phyloP scores from a whole-genome alignment of 2,888 invertebrate species.

The Azorinus chamasolen region DNA sequence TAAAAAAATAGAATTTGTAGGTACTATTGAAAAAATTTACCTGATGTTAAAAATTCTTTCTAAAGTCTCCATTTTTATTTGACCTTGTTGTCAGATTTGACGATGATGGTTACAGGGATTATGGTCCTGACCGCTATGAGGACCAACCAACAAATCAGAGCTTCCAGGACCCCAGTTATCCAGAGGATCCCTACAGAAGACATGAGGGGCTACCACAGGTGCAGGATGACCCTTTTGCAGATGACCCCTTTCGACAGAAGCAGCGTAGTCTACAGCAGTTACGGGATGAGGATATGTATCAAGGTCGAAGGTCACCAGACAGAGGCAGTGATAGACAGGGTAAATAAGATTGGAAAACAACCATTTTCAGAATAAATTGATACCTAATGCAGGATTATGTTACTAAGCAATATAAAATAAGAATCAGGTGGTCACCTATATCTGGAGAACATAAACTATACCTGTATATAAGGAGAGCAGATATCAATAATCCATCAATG shows the following conservation, averaged over 20 bases:
- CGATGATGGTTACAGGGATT: constrained; percentile 58
- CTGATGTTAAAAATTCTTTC: no score
- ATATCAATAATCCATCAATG: no score
- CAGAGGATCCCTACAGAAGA: constrained; percentile 58
- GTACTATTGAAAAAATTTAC: no score
- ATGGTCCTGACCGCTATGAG: constrained; percentile 61
- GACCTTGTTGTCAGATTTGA: constrained; percentile 33
- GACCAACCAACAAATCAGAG: constrained; percentile 61
- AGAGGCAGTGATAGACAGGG: no score
- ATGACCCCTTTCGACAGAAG: constrained; percentile 79
- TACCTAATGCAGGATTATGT: no score
- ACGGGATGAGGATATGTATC: constrained; percentile 67
- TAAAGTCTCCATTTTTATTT: no score
- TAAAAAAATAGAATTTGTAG: no score
- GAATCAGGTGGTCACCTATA: no score
- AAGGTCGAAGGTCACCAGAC: constrained; percentile 62
- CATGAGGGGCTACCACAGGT: constrained; percentile 80
- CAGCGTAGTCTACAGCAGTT: constrained; percentile 59
- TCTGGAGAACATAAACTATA: no score
- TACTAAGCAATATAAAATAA: no score
- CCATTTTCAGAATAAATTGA: no score
- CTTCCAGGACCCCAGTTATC: constrained; percentile 54
- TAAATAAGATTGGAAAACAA: not conserved
- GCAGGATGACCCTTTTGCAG: constrained; percentile 80
- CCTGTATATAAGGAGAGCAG: no score